Evolutionary conservation across 2,797 vertebrate species (phyloP).

Genomic region (Odontamblyopus rebecca): DNA sequence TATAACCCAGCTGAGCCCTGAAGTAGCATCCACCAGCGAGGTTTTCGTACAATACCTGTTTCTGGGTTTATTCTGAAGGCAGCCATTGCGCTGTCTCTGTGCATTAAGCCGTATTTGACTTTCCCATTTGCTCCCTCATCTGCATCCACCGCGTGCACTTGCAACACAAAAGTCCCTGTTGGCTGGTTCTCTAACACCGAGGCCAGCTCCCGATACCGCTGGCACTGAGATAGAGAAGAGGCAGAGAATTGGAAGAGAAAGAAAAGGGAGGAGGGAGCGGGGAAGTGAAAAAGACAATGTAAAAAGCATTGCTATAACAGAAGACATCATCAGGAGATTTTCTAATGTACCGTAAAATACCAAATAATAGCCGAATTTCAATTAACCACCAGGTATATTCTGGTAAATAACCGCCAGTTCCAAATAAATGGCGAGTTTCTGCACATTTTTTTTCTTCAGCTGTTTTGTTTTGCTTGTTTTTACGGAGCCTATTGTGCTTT

Average conservation of each 20-base stretch:
- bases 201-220: constrained; percentile 83
- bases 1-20: background rate
- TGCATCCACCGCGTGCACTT: constrained; percentile 87
- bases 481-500: too few relatives aligned
- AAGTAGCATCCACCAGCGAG: background rate
- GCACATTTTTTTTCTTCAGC: too few relatives aligned
- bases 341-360: too few relatives aligned
- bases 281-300: constrained; percentile 23
- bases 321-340: constrained; percentile 14
- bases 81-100: constrained; percentile 84
- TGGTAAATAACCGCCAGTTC: too few relatives aligned
- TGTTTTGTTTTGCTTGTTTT: too few relatives aligned
- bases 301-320: constrained; percentile 14
- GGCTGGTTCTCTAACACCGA: constrained; percentile 90
- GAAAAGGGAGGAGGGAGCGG: background rate
- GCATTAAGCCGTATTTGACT: constrained; percentile 91
- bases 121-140: constrained; percentile 89
- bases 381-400: too few relatives aligned
- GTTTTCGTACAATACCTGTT: constrained; percentile 71
- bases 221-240: constrained; percentile 76
- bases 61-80: constrained; percentile 88
- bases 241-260: background rate
- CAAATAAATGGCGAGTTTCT: too few relatives aligned
- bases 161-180: constrained; percentile 85
- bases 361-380: too few relatives aligned